These are phyloP conservation scores for Mus pahari DNA, from an alignment of 2,113 vertebrate species.

Conservation along the genomic window DNA sequence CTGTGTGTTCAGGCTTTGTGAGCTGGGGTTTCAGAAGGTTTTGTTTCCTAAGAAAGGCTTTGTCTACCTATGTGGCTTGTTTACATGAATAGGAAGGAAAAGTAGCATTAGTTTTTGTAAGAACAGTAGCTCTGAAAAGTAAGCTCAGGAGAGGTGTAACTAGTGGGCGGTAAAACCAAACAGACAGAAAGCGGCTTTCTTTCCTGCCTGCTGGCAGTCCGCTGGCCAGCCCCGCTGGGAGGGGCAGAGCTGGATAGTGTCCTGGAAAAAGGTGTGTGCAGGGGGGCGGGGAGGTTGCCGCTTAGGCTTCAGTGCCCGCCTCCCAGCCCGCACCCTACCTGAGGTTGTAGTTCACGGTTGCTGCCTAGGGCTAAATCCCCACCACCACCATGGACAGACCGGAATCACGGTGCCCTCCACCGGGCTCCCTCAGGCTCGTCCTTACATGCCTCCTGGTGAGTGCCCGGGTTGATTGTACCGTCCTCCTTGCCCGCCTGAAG, in stretches of 20 bases:
- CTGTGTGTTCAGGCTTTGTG: neutral
- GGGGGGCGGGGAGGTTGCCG: neutral
- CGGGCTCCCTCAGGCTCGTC: slow-evolving; percentile 65
- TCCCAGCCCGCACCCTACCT: neutral
- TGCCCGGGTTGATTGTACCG: neutral
- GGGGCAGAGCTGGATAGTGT: neutral
- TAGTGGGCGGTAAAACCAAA: neutral
- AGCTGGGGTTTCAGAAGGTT: slow-evolving; percentile 16
- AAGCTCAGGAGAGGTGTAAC: neutral
- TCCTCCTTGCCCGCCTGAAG: neutral
- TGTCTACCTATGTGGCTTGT: neutral
- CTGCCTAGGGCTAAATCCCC: neutral
- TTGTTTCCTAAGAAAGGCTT: slow-evolving; percentile 25
- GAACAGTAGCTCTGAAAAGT: neutral
- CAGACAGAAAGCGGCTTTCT: too few species aligned
- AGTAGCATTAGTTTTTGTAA: slow-evolving; percentile 21
- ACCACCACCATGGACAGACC: slow-evolving; percentile 72
- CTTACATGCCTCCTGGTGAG: slow-evolving; percentile 81
- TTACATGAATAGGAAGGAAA: slow-evolving; percentile 9
- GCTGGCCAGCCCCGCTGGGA: neutral
- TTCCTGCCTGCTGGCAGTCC: neutral
- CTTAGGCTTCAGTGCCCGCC: neutral
- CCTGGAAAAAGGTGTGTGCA: neutral
- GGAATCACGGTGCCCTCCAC: slow-evolving; percentile 67
- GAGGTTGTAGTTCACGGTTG: neutral